Conservation (phyloP, 2,113 vertebrate genomes). For the Thamnophis sirtalis region DNA sequence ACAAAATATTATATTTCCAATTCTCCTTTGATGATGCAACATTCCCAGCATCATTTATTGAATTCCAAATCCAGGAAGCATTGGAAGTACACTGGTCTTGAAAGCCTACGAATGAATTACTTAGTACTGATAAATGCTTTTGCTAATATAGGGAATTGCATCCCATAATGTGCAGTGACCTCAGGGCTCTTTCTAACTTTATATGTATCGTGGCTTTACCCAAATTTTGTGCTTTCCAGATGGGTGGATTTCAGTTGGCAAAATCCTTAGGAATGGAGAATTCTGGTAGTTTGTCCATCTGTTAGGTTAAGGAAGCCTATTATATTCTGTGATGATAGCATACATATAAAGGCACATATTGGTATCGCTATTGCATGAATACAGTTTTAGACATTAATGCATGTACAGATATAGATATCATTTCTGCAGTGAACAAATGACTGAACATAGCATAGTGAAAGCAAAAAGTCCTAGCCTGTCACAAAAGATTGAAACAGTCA, state of each 20-base stretch:
- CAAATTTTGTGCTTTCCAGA: background rate
- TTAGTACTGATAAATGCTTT: background rate
- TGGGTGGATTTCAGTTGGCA: background rate
- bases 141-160: background rate
- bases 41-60: background rate
- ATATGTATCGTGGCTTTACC: background rate
- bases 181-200: background rate
- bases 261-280: background rate
- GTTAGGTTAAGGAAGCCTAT: background rate
- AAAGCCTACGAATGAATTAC: background rate
- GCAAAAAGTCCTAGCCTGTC: background rate
- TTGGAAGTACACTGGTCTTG: background rate
- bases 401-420: background rate
- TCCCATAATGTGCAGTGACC: background rate
- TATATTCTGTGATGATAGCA: background rate
- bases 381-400: background rate
- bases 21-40: background rate
- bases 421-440: background rate
- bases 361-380: background rate
- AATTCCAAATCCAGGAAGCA: background rate
- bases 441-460: background rate
- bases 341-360: background rate
- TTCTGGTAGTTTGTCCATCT: background rate
- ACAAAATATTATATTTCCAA: background rate
- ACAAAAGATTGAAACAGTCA: background rate